These are phyloP conservation scores for Smittia sp. DNA, from an alignment of 2,888 invertebrate genomes.

Conservation along the genomic window DNA sequence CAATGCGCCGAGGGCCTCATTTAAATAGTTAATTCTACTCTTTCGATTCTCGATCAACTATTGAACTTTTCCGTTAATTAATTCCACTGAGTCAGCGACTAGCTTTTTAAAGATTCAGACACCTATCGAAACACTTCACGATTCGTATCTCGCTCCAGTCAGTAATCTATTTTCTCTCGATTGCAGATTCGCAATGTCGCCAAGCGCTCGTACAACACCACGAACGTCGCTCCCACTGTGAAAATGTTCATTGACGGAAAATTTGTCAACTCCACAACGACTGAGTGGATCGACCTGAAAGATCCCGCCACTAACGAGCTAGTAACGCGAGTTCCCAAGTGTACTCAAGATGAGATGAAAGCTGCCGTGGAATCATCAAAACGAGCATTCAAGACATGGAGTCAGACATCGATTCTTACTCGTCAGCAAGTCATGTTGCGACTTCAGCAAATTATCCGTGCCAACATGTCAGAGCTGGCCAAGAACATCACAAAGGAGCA, in stretches of 20 bases:
- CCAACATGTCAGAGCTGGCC: slow-evolving; percentile 86
- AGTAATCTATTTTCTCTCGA: too few relatives aligned
- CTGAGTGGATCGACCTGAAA: slow-evolving; percentile 91
- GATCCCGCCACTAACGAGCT: slow-evolving; percentile 92
- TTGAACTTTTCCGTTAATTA: not conserved
- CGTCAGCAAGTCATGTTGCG: slow-evolving; percentile 92
- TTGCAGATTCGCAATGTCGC: slow-evolving; percentile 24
- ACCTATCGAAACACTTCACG: too few relatives aligned
- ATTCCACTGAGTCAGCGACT: too few relatives aligned
- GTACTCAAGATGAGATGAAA: slow-evolving; percentile 85
- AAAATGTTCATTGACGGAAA: slow-evolving; percentile 96
- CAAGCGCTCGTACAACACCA: slow-evolving; percentile 54
- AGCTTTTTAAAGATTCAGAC: too few relatives aligned
- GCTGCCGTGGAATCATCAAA: slow-evolving; percentile 83
- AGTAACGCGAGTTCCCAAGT: slow-evolving; percentile 81
- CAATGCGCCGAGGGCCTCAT: too few relatives aligned
- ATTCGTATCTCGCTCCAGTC: too few relatives aligned
- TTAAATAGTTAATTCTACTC: too few relatives aligned
- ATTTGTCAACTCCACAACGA: slow-evolving; percentile 87
- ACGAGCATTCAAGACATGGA: slow-evolving; percentile 79
- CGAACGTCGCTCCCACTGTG: slow-evolving; percentile 67
- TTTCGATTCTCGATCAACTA: not conserved
- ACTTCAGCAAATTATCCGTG: slow-evolving; percentile 78
- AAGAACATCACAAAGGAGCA: slow-evolving; percentile 92
- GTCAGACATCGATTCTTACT: slow-evolving; percentile 83